These are phyloP conservation scores for Poeciliopsis retropinna DNA, from an alignment of 2,113 vertebrate genomes.

Conservation along the genomic window DNA sequence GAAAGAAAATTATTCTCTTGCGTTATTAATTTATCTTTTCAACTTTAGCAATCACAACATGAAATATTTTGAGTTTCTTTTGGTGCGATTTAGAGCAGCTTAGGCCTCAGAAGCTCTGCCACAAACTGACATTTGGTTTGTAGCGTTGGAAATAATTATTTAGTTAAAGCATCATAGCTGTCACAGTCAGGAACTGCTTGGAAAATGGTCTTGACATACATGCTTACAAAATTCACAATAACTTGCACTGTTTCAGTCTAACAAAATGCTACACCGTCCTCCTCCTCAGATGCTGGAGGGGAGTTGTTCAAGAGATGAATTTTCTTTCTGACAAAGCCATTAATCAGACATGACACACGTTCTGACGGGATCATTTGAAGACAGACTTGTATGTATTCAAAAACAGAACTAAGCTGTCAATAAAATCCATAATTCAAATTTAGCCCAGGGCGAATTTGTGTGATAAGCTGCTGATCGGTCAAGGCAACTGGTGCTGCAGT, in stretches of 20 bases:
- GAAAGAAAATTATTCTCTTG: neutral
- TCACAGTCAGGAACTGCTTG: neutral
- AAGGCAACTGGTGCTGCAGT: neutral
- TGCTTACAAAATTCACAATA: neutral
- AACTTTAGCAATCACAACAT: neutral
- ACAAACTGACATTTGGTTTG: neutral
- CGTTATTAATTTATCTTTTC: neutral
- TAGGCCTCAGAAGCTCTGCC: neutral
- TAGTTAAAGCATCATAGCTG: neutral
- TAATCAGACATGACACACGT: conserved; percentile 37
- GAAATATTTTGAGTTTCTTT: neutral
- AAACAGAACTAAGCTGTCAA: neutral
- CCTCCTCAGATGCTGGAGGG: neutral
- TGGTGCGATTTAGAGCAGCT: neutral
- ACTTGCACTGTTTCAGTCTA: neutral
- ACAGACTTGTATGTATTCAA: neutral
- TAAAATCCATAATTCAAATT: neutral
- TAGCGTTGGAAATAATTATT: neutral
- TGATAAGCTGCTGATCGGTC: neutral
- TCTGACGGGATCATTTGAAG: conserved; percentile 17
- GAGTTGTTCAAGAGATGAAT: conserved; percentile 7
- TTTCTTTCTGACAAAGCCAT: conserved; percentile 15
- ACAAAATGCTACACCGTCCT: conserved; percentile 2
- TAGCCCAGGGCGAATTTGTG: neutral
- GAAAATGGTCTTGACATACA: neutral